Base-by-base conservation (phyloP, 2,797 vertebrate genomes). In the Eospalax fontanierii region DNA sequence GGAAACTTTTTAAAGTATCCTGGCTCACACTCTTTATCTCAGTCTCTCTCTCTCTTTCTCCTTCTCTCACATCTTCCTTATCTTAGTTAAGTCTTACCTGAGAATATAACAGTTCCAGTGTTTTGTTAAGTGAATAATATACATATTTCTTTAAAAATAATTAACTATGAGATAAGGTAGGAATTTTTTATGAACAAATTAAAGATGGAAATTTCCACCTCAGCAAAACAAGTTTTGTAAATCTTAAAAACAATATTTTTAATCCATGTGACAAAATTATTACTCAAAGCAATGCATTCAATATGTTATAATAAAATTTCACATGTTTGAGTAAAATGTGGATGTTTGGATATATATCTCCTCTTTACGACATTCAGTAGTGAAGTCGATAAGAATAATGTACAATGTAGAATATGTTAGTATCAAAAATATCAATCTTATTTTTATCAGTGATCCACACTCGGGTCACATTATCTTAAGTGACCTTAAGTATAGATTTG, bases 151-250 rank as follows among this genome's bases (percentile, higher is more conserved):
- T 80, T 94, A 70, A 54, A 54, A 85, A 78, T 35, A 88, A 88
- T 28, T 70, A 85, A 86, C 65, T 15, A 63, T 61, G 30, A 81
- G 5, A 26, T 33, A 81, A 46, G 16, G 28, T 50, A 79, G 16
- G 14, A 86, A 61, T 91, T 83, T 94, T 93, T 94, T n/a, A 94
- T 50, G 30, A 93, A 86, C 22, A 95, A 93, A 75, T 71, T 74
- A 43, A 90, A 46, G 84, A 75, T 57, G 38, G 30, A 81, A 75
- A 63, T 70, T 1, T 74, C 57, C 21, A 85, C 7, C n/a, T 63
- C 18, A 78, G 11, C 40, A 87, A 80, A 79, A 4, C 2, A 75
- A 18, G 92, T 9, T 85, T 78, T 43, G 63, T 65, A 68, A 70
- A n/a, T 63, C 4, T 73, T 35, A 92, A 54, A 12, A 54, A 59